Percentiles rank a stretch among this genome's conserved stretches.
Conservation (phyloP, 2,888 invertebrate genomes). For the Stenolophus ochropezus region DNA sequence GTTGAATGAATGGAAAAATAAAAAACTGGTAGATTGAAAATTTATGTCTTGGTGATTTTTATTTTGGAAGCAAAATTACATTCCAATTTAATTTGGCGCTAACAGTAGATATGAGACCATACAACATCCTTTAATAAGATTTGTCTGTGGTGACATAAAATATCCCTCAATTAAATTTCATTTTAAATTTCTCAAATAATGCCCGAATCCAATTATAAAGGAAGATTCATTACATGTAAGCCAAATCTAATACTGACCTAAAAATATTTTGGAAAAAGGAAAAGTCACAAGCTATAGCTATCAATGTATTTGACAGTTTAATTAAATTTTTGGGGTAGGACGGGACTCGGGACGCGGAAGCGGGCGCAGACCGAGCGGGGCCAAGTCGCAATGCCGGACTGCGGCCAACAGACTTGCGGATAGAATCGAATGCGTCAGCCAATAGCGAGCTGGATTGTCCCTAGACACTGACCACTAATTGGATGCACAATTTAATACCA, state of each 20-base stretch:
- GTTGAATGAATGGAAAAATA: no score
- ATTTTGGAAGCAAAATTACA: no score
- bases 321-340: conserved; percentile 48
- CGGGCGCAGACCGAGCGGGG: neutral
- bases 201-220: conserved; percentile 25
- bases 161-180: conserved; percentile 32
- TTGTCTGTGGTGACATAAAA: neutral
- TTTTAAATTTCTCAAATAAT: conserved; percentile 40
- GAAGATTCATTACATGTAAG: conserved; percentile 45
- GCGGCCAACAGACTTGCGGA: neutral
- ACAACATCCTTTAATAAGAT: neutral
- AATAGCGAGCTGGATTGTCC: neutral
- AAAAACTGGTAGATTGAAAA: no score
- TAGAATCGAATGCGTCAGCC: neutral
- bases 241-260: conserved; percentile 34
- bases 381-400: neutral
- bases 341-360: neutral
- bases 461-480: no score
- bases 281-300: conserved; percentile 48
- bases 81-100: neutral
- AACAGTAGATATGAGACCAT: neutral
- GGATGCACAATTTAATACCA: neutral
- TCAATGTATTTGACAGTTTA: conserved; percentile 55
- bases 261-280: conserved; percentile 51
- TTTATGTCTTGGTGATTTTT: no score